phyloP scores from a whole-genome alignment of 1,140 invertebrate species.

The Antheraea mylitta region DNA sequence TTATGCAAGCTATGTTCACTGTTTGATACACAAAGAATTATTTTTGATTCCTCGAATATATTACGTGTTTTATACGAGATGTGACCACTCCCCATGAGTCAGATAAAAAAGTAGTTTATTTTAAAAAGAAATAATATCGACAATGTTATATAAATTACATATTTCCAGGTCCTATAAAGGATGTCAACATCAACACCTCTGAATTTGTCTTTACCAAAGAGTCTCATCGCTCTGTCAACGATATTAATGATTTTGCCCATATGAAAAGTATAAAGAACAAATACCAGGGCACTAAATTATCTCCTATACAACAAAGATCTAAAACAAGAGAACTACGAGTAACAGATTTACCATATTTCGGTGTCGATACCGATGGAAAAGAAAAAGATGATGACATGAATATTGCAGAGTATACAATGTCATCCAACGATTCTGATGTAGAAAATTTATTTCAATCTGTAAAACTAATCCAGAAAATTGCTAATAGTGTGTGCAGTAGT shows the following conservation, averaged over 20 bases:
- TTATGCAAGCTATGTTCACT: too few relatives aligned
- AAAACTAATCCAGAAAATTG: constrained; percentile 58
- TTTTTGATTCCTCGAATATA: too few relatives aligned
- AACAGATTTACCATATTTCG: constrained; percentile 67
- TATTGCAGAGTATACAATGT: neutral
- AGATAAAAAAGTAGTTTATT: too few relatives aligned
- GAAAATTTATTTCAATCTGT: constrained; percentile 61
- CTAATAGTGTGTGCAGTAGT: constrained; percentile 63
- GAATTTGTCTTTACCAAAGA: neutral
- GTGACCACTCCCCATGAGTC: too few relatives aligned
- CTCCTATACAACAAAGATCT: constrained; percentile 32
- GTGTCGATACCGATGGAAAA: constrained; percentile 37
- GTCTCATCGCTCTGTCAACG: neutral
- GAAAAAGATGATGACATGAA: constrained; percentile 5
- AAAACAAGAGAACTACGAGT: constrained; percentile 61
- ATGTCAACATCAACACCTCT: constrained; percentile 8
- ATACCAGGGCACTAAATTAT: constrained; percentile 31
- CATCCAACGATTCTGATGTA: constrained; percentile 23
- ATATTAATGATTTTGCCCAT: neutral
- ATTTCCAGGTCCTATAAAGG: constrained; percentile 32
- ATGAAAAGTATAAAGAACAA: constrained; percentile 27
- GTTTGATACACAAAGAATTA: too few relatives aligned
- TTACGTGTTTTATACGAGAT: too few relatives aligned
- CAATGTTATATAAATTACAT: too few relatives aligned
- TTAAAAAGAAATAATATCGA: too few relatives aligned